Percentiles rank a stretch among this genome's conserved stretches.
phyloP scores from a whole-genome alignment of 2,113 vertebrate genomes.

The Dipodomys stephensi region DNA sequence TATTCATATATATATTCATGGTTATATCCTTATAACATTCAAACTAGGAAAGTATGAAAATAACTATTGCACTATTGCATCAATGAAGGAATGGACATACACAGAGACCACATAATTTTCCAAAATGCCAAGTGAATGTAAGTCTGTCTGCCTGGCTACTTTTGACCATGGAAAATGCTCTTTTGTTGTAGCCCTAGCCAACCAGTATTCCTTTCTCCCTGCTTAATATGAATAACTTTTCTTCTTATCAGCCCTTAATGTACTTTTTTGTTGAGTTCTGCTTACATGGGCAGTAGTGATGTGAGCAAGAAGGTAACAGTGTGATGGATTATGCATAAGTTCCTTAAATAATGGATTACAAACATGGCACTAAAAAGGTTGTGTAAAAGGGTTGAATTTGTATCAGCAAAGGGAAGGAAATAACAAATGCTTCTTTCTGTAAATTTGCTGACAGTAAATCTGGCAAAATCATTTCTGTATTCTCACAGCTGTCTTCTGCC shows the following conservation, averaged over 20 bases:
- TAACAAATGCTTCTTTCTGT: not conserved
- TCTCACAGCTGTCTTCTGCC: not conserved
- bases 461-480: not conserved
- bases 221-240: not conserved
- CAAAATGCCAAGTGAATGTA: too few species aligned
- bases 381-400: not conserved
- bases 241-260: not conserved
- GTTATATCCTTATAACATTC: not conserved
- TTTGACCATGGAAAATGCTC: not conserved
- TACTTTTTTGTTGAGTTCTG: constrained; percentile 51
- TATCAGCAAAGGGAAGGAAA: not conserved
- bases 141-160: not conserved
- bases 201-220: not conserved
- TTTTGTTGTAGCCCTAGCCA: not conserved
- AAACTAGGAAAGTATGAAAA: not conserved
- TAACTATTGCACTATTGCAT: not conserved
- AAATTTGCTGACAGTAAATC: not conserved
- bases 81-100: not conserved
- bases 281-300: constrained; percentile 34
- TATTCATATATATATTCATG: not conserved
- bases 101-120: too few species aligned
- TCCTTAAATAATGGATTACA: constrained; percentile 66
- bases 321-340: constrained; percentile 69
- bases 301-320: constrained; percentile 18
- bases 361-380: constrained; percentile 46